These are phyloP conservation scores for Neocloeon triangulifer DNA, from an alignment of 1,140 invertebrate genomes.

Conservation along the genomic window DNA sequence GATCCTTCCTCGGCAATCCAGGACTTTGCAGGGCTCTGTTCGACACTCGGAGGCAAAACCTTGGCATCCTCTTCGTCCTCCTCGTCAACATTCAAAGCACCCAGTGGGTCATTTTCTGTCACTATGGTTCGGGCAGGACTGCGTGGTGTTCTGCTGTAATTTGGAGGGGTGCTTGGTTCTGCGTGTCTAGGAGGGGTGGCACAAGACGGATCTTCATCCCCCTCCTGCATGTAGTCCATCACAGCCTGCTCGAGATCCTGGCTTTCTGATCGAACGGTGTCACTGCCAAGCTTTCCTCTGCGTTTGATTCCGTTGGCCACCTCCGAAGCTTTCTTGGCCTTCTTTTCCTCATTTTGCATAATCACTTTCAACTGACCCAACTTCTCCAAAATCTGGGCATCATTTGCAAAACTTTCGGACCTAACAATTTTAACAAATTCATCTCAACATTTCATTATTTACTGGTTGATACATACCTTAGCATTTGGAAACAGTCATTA, in stretches of 20 bases:
- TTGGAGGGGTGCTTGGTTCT: slow-evolving; percentile 1
- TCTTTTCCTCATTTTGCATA: slow-evolving; percentile 1
- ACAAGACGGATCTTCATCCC: not conserved
- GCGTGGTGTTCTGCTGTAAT: slow-evolving; percentile 22
- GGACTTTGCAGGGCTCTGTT: too few species aligned
- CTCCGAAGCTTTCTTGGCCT: not conserved
- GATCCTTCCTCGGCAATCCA: slow-evolving; percentile 20
- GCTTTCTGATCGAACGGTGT: not conserved
- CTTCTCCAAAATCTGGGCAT: slow-evolving; percentile 48
- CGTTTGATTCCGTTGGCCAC: not conserved
- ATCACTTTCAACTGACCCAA: slow-evolving; percentile 22
- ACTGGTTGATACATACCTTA: too few species aligned
- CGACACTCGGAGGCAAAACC: too few species aligned
- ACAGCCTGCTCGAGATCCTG: not conserved
- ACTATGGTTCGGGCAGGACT: slow-evolving; percentile 51
- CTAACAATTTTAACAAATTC: too few species aligned
- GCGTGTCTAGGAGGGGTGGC: not conserved
- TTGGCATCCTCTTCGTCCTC: slow-evolving; percentile 11
- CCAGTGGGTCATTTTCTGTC: slow-evolving; percentile 74
- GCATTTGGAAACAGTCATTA: too few species aligned
- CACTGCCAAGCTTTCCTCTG: slow-evolving; percentile 6
- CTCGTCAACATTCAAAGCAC: slow-evolving; percentile 37
- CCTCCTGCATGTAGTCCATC: not conserved
- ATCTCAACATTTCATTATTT: too few species aligned
- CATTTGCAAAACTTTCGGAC: slow-evolving; percentile 49